phyloP scores from a whole-genome alignment of 2,797 vertebrate genomes.

The Spinibarbus caldwelli region DNA sequence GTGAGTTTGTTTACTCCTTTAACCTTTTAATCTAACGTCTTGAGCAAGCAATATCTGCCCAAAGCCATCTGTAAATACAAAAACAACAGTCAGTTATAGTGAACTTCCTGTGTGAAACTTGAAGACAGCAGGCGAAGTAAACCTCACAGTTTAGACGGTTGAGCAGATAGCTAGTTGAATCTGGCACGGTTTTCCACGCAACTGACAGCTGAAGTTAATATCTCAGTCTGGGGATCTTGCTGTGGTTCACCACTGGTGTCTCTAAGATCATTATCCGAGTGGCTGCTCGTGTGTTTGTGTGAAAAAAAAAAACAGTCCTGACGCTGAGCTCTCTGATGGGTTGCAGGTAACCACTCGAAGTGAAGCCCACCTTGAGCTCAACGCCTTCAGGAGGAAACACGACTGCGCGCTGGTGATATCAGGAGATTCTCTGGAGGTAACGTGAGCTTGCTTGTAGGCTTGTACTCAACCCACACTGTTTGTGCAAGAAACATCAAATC shows the following conservation, averaged over 20 bases:
- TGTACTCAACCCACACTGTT: background rate
- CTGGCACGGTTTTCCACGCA: constrained; percentile 29
- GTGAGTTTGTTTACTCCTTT: background rate
- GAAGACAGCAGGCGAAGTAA: background rate
- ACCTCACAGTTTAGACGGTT: constrained; percentile 54
- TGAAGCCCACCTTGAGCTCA: constrained; percentile 95
- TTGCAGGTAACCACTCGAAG: constrained; percentile 93
- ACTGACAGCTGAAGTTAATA: constrained; percentile 54
- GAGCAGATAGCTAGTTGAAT: constrained; percentile 33
- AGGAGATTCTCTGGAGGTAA: constrained; percentile 94
- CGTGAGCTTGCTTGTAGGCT: background rate
- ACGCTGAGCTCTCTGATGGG: constrained; percentile 26
- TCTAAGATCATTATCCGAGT: constrained; percentile 59
- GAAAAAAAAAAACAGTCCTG: constrained; percentile 36
- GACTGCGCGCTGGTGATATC: constrained; percentile 98
- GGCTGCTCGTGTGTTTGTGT: constrained; percentile 19
- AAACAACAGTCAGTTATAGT: constrained; percentile 26
- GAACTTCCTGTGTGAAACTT: constrained; percentile 58
- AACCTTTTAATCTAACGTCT: background rate
- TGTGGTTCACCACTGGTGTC: constrained; percentile 47
- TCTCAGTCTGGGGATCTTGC: constrained; percentile 37
- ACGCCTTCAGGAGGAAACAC: constrained; percentile 95
- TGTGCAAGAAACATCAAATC: background rate
- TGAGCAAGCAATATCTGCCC: constrained; percentile 9
- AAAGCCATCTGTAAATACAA: constrained; percentile 26